Evolutionary conservation across 2,888 invertebrate species (phyloP).

Genomic region (Drosophila affinis): DNA sequence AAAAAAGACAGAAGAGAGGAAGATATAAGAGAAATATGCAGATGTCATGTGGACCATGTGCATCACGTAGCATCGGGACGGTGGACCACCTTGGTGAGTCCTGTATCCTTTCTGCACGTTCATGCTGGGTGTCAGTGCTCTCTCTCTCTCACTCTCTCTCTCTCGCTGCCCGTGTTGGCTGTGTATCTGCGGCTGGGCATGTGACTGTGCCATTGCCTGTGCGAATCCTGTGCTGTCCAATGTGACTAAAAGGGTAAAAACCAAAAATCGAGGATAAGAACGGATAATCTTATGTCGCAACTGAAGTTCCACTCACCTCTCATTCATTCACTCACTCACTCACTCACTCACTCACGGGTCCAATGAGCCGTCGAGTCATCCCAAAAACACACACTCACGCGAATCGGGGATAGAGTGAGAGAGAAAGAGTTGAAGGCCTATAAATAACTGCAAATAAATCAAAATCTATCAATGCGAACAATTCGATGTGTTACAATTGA

Average conservation of each 20-base stretch:
- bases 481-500: slow-evolving; percentile 84
- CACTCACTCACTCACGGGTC: slow-evolving; percentile 30
- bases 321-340: slow-evolving; percentile 38
- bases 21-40: slow-evolving; percentile 52
- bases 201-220: not conserved
- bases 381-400: slow-evolving; percentile 15
- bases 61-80: slow-evolving; percentile 54
- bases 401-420: not conserved
- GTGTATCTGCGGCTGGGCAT: slow-evolving; percentile 19
- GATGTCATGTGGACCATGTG: slow-evolving; percentile 65
- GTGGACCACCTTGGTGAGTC: slow-evolving; percentile 47
- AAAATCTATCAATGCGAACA: slow-evolving; percentile 83
- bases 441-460: slow-evolving; percentile 84
- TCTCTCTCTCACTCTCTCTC: slow-evolving; percentile 3
- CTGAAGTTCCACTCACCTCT: slow-evolving; percentile 62
- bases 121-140: slow-evolving; percentile 25
- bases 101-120: slow-evolving; percentile 34
- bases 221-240: slow-evolving; percentile 39
- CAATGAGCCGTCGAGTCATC: slow-evolving; percentile 36
- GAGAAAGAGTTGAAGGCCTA: slow-evolving; percentile 72
- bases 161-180: slow-evolving; percentile 9
- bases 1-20: slow-evolving; percentile 9
- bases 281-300: slow-evolving; percentile 82
- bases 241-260: slow-evolving; percentile 80
- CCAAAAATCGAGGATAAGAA: slow-evolving; percentile 83